These are phyloP conservation scores for Clivina fossor DNA, from an alignment of 2,888 invertebrate genomes.

Conservation along the genomic window DNA sequence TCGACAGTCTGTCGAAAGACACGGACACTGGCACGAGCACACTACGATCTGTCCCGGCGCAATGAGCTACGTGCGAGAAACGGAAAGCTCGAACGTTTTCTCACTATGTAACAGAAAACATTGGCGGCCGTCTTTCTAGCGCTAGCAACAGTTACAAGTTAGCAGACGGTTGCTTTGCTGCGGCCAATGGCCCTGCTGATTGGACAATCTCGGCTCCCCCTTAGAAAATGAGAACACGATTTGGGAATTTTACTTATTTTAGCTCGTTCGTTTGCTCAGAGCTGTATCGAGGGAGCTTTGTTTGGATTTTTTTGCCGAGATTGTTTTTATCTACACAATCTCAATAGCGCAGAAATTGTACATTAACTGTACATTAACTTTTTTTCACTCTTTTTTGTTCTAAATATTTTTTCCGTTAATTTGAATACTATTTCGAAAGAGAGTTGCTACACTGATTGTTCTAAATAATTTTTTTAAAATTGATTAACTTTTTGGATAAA, in stretches of 20 bases:
- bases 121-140: background rate
- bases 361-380: no score
- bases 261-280: background rate
- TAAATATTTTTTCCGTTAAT: no score
- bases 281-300: background rate
- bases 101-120: no score
- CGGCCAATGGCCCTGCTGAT: conserved; percentile 37
- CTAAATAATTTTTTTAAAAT: no score
- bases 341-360: no score
- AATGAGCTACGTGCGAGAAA: no score
- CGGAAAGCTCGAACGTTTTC: no score
- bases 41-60: background rate
- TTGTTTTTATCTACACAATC: no score
- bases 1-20: background rate
- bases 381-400: no score
- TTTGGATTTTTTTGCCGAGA: background rate
- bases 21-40: background rate
- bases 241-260: conserved; percentile 22
- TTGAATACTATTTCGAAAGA: no score
- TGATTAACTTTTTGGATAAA: no score
- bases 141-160: conserved; percentile 21
- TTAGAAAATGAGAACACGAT: conserved; percentile 19
- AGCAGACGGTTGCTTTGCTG: conserved; percentile 16
- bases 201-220: conserved; percentile 26
- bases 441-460: no score